phyloP scores from a whole-genome alignment of 2,888 invertebrate species.

The Agriopis marginaria region DNA sequence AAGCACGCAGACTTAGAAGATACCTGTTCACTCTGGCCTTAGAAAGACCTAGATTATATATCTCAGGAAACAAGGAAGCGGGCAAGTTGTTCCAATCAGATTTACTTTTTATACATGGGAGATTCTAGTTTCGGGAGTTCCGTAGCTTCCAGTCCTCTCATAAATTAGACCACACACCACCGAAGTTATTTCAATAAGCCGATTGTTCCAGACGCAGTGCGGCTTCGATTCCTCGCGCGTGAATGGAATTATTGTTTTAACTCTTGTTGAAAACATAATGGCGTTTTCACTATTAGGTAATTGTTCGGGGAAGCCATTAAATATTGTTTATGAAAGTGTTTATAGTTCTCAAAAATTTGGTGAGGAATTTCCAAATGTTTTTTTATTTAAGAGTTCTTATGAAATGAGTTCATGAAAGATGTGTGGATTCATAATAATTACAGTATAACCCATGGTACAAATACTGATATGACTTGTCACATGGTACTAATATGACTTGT shows the following conservation, averaged over 20 bases:
- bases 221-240: conserved; percentile 60
- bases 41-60: too few relatives aligned
- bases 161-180: conserved; percentile 49
- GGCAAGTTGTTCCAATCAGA: too few relatives aligned
- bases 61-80: too few relatives aligned
- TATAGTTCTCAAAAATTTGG: neutral
- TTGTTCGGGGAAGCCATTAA: conserved; percentile 27
- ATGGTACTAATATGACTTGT: too few relatives aligned
- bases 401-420: neutral
- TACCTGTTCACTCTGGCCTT: too few relatives aligned
- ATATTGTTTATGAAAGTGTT: conserved; percentile 19
- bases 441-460: too few relatives aligned
- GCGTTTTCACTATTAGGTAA: conserved; percentile 30
- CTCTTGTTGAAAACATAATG: conserved; percentile 54
- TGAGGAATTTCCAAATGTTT: neutral
- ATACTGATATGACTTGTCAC: too few relatives aligned
- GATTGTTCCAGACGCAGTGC: conserved; percentile 67
- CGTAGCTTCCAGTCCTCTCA: conserved; percentile 29
- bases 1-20: too few relatives aligned
- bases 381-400: neutral
- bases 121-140: too few relatives aligned
- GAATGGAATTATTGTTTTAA: conserved; percentile 64
- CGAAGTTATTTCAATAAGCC: conserved; percentile 68
- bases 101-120: too few relatives aligned
- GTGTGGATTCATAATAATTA: too few relatives aligned